A percentile compares a stretch with the other conserved stretches of the same genome.
phyloP scores from a whole-genome alignment of 1,140 invertebrate genomes.

The Atta colombica region DNA sequence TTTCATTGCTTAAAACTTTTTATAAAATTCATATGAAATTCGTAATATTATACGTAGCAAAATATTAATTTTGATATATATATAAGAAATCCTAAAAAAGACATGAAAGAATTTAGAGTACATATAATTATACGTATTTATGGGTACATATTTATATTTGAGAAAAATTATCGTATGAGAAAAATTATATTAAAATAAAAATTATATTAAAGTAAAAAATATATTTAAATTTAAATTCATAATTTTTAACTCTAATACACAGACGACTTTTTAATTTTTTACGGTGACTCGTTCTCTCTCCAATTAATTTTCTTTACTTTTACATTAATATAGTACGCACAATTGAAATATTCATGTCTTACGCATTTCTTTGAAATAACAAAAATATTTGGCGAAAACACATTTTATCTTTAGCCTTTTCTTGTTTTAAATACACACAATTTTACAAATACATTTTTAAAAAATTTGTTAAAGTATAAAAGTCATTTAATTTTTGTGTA shows the following conservation, averaged over 20 bases:
- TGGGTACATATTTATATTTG: not conserved
- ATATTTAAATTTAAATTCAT: not conserved
- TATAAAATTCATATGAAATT: not conserved
- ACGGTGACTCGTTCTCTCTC: too few relatives aligned
- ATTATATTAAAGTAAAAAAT: not conserved
- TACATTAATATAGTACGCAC: too few relatives aligned
- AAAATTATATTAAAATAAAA: not conserved
- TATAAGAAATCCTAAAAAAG: not conserved
- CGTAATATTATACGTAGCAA: not conserved
- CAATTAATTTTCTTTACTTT: too few relatives aligned
- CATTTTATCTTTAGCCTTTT: too few relatives aligned
- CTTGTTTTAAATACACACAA: too few relatives aligned
- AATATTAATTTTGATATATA: conserved; percentile 21
- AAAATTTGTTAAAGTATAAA: too few relatives aligned
- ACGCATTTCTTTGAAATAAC: too few relatives aligned
- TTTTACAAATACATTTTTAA: too few relatives aligned
- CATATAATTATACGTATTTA: not conserved
- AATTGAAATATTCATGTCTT: too few relatives aligned
- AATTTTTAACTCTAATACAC: not conserved
- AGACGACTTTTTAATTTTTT: too few relatives aligned
- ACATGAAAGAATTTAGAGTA: not conserved
- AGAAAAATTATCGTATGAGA: not conserved
- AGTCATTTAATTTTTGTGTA: too few relatives aligned
- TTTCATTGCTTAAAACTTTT: not conserved
- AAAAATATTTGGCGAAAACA: too few relatives aligned